These are phyloP conservation scores for Lasioglossum lativentre DNA, from an alignment of 2,888 invertebrate species.

Conservation along the genomic window DNA sequence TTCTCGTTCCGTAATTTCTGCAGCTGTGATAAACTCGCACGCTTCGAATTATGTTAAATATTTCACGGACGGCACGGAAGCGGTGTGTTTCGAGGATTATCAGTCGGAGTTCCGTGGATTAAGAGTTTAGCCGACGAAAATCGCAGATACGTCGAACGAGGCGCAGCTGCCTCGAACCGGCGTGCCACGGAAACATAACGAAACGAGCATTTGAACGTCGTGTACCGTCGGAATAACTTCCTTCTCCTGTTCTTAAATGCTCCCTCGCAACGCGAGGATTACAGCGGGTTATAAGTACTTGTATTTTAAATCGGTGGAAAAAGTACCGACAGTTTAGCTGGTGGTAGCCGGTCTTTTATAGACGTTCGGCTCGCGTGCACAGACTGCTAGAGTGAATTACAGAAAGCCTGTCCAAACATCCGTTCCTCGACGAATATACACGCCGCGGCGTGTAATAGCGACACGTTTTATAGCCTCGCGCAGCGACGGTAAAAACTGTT, in stretches of 20 bases:
- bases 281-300: constrained; percentile 1
- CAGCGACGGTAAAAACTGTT: not conserved
- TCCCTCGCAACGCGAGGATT: constrained; percentile 10
- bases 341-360: constrained; percentile 14
- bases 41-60: not conserved
- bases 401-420: constrained; percentile 21
- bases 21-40: not conserved
- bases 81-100: not conserved
- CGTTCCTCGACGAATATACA: not conserved
- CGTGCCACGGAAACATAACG: not conserved
- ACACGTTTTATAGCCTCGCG: not conserved
- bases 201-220: not conserved
- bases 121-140: not conserved
- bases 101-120: not conserved
- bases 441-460: not conserved
- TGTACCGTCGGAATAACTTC: not conserved
- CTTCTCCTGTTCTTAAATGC: not conserved
- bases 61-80: not conserved
- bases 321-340: not conserved
- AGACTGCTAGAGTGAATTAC: constrained; percentile 10
- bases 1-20: no score
- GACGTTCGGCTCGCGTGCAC: constrained; percentile 20
- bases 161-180: not conserved
- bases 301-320: constrained; percentile 24
- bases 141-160: not conserved